A percentile compares a stretch with the other conserved stretches of the same genome.
phyloP scores from a whole-genome alignment of 1,140 invertebrate genomes.

The Neomicropteryx cornuta region DNA sequence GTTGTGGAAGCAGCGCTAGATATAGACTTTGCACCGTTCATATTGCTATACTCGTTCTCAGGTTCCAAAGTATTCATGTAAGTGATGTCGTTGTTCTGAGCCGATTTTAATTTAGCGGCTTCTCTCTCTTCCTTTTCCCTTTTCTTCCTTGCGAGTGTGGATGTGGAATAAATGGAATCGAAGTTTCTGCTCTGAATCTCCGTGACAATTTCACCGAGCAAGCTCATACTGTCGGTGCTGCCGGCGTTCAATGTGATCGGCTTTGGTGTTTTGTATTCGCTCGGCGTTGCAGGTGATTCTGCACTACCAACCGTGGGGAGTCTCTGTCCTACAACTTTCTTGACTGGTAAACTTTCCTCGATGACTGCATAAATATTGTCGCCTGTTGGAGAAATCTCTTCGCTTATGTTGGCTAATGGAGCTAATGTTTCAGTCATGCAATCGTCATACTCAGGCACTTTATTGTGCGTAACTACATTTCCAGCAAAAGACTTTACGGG shows the following conservation, averaged over 20 bases:
- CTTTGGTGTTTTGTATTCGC: constrained; percentile 44
- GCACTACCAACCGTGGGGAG: constrained; percentile 14
- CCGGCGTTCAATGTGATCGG: constrained; percentile 34
- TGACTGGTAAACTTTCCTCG: constrained; percentile 46
- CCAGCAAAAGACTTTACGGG: constrained; percentile 19
- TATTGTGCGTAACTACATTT: constrained; percentile 20
- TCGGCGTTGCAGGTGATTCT: constrained; percentile 23
- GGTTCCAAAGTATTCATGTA: constrained; percentile 35
- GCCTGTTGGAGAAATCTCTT: constrained; percentile 43
- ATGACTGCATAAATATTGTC: constrained; percentile 84
- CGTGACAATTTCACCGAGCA: constrained; percentile 73
- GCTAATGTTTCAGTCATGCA: constrained; percentile 55
- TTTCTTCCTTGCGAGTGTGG: constrained; percentile 51
- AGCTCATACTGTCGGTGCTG: constrained; percentile 50
- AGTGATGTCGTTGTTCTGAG: constrained; percentile 28
- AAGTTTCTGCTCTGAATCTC: constrained; percentile 76
- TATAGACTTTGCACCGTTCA: constrained; percentile 40
- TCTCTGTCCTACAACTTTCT: constrained; percentile 23
- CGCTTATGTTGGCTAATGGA: constrained; percentile 48
- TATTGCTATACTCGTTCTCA: constrained; percentile 47
- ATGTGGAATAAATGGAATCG: constrained; percentile 75
- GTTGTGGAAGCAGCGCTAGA: constrained; percentile 45
- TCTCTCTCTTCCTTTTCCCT: constrained; percentile 33
- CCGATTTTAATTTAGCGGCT: constrained; percentile 17
- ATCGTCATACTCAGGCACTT: constrained; percentile 56